Base-by-base conservation (phyloP, 1,140 invertebrate genomes). In the Pogonognathellus flavescens region DNA sequence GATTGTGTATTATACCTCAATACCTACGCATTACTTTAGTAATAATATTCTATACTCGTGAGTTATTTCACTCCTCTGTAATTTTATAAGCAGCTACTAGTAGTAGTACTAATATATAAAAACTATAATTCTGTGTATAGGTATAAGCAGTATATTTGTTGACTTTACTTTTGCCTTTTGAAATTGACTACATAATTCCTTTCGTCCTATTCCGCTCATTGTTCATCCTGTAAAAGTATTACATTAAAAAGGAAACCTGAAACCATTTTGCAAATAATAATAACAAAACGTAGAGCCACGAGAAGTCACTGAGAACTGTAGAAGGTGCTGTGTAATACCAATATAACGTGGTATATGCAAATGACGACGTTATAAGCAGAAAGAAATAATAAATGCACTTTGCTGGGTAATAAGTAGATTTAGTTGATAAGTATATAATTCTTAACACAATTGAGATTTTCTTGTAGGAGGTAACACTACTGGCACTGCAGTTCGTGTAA, bases 201-300 rank as follows among this genome's bases (percentile, higher is more conserved):
- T 81, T 31, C 55, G 80, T 81, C 80, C 80, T 53, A 81, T 81
- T 81, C 80, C 52, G 52, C 80, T 81, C 50, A 25, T 81, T 81
- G 49, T 81, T 57, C 50, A 20, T 57, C 16, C n/a, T 57, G 10
- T 14, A 76, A 66, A 66, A 76, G 70, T 76, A 76, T 76, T 76
- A 76, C 70, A 76, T 76, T 41, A 76, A 76, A 76, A 76, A 76
- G 70, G 70, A 76, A 76, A 76, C 70, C 70, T 76, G 62, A 66
- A 66, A 66, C 20, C 66, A 72, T 70, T 41, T 8, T 14, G 16
- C 8, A 18, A n/a, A 66, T 25, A 60, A 18, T 20, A 66, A 66
- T 66, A 66, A 41, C 2, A 41, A 41, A 70, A n/a, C n/a, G n/a
- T n/a, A 70, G 62, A 2, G 3, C 11, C 11, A 70, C 62, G 62